A percentile compares a stretch with the other conserved stretches of the same genome.
These are phyloP conservation scores for Vandiemenella viatica DNA, from an alignment of 2,888 invertebrate genomes.

Conservation along the genomic window DNA sequence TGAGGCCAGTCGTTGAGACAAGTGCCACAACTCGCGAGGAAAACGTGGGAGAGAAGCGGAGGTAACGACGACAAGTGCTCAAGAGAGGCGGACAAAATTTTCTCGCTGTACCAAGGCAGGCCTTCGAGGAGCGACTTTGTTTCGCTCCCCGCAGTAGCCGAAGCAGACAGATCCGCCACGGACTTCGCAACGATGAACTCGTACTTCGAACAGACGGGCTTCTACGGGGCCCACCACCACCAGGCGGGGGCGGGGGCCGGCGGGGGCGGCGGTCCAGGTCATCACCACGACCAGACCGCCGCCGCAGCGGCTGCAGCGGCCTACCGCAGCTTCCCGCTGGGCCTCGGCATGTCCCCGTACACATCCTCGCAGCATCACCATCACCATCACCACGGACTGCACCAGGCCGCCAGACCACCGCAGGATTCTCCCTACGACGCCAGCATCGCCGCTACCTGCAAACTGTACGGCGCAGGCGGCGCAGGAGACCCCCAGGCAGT, in stretches of 20 bases:
- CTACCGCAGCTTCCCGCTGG: slow-evolving; percentile 74
- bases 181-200: slow-evolving; percentile 58
- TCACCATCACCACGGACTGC: slow-evolving; percentile 57
- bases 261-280: slow-evolving; percentile 32
- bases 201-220: slow-evolving; percentile 90
- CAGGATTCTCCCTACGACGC: slow-evolving; percentile 88
- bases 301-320: slow-evolving; percentile 48
- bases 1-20: too few relatives aligned
- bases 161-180: not conserved
- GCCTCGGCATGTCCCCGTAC: slow-evolving; percentile 73
- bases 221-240: slow-evolving; percentile 84
- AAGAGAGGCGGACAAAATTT: too few relatives aligned
- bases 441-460: slow-evolving; percentile 65
- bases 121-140: too few relatives aligned
- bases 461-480: slow-evolving; percentile 37
- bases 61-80: too few relatives aligned
- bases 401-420: slow-evolving; percentile 65
- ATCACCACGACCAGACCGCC: slow-evolving; percentile 52
- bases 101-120: too few relatives aligned
- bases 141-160: too few relatives aligned
- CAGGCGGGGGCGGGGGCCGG: slow-evolving; percentile 48
- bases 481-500: not conserved
- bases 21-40: too few relatives aligned
- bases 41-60: too few relatives aligned
- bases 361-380: slow-evolving; percentile 41